Base-by-base conservation (phyloP, 2,113 vertebrate genomes). In the Rattus rattus region DNA sequence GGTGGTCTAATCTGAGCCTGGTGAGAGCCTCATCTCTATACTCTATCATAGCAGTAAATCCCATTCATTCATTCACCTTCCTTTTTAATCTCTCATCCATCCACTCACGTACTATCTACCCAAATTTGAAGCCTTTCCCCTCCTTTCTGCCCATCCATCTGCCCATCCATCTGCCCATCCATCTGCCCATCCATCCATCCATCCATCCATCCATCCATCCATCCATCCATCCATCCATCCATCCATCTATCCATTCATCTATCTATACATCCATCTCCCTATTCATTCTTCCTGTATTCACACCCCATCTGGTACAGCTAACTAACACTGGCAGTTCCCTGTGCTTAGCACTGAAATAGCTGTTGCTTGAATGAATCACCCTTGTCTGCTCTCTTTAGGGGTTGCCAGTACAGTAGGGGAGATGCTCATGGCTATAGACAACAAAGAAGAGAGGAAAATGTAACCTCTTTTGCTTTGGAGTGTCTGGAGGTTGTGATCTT, bases 401-500 rank as follows among this genome's bases (percentile, higher is more conserved):
- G 24, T 69, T 92, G 10, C 63, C 4, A 67, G 16, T 59, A 73
- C 9, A 83, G 19, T 30, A 89, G 81, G 65, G 73, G n/a, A 90
- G 81, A 89, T 16, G 72, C 24, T 69, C 22, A 88, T 56, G 26
- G 72, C 80, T 80, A 75, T 12, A 84, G 69, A 93, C 52, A 36
- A 83, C 20, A 19, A 39, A 77, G 30, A 47, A 70, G 36, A 81
- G 36, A 75, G 19, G 26, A 33, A 10, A 83, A 72, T 80, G 17
- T 63, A 63, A 30, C 13, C 1, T 10, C 28, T 43, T 90, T 14
- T 54, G 43, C 17, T 67, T 65, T 54, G 63, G n/a, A 69, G 28
- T 79, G 89, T 90, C 69, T 95, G 69, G 75, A 93, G n/a, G 47
- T 75, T 49, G 65, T 79, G 43, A 65, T 52, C 49, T 61, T 92